A percentile compares a stretch with the other conserved stretches of the same genome.
phyloP scores from a whole-genome alignment of 2,113 vertebrate species.

The Octodon degus region DNA sequence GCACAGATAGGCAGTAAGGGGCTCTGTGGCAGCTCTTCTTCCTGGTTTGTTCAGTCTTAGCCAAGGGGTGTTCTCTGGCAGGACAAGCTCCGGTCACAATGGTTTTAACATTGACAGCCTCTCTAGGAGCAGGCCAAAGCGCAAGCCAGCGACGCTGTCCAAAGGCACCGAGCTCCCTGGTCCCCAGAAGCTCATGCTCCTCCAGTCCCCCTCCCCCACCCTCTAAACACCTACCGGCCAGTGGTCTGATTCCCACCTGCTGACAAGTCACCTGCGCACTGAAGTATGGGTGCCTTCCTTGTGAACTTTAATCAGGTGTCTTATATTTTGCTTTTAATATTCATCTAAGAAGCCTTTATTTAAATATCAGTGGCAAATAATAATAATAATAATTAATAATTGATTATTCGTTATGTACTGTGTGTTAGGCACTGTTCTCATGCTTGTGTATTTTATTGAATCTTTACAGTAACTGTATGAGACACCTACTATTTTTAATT shows the following conservation, averaged over 20 bases:
- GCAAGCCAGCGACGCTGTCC: accelerated
- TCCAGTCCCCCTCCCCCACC: neutral
- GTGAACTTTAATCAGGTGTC: neutral
- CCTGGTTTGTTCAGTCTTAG: neutral
- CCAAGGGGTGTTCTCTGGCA: neutral
- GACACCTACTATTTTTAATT: neutral
- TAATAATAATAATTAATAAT: neutral
- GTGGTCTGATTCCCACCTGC: neutral
- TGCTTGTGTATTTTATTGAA: neutral
- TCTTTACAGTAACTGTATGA: neutral
- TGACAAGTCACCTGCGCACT: neutral
- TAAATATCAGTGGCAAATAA: constrained; percentile 36
- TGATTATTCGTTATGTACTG: neutral
- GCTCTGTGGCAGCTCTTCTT: neutral
- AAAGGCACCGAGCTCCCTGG: neutral
- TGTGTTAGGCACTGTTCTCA: neutral
- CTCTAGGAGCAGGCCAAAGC: too few species aligned
- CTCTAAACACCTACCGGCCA: neutral
- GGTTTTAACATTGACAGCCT: neutral
- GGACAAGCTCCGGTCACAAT: neutral
- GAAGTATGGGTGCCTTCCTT: neutral
- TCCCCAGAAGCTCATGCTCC: neutral
- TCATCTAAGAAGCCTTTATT: neutral
- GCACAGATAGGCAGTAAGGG: neutral
- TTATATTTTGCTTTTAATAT: constrained; percentile 15